phyloP scores from a whole-genome alignment of 2,113 vertebrate species.

The Psittacus erithacus region DNA sequence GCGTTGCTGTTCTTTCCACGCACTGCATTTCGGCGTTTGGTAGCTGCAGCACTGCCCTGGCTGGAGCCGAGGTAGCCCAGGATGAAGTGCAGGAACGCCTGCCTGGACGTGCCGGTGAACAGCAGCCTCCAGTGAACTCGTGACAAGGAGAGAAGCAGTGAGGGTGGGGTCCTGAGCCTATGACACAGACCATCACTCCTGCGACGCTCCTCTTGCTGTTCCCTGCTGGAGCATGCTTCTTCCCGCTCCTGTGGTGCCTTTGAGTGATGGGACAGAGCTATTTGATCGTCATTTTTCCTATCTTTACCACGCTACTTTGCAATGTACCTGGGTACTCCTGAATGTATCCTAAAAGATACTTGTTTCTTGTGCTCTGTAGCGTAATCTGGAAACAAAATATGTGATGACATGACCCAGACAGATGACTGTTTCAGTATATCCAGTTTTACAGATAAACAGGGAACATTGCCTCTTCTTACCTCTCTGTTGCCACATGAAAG shows the following conservation, averaged over 20 bases:
- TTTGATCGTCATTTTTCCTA: background rate
- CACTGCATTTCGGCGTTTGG: background rate
- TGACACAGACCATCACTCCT: rapidly evolving
- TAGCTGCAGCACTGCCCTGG: background rate
- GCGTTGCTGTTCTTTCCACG: background rate
- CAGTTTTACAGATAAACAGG: too few species aligned
- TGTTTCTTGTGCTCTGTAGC: background rate
- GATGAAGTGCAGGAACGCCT: rapidly evolving
- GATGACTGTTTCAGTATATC: background rate
- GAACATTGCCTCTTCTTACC: background rate
- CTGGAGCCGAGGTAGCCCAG: background rate
- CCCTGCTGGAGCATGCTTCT: rapidly evolving
- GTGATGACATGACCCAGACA: rapidly evolving
- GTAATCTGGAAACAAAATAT: background rate
- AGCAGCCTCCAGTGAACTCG: rapidly evolving
- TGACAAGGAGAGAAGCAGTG: rapidly evolving
- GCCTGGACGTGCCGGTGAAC: background rate
- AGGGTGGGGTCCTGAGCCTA: rapidly evolving
- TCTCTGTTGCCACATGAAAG: background rate
- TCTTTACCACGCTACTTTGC: background rate
- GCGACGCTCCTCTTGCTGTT: rapidly evolving
- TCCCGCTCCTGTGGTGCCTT: background rate
- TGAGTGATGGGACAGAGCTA: too few species aligned
- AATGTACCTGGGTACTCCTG: too few species aligned
- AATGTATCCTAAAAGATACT: background rate